Conservation (phyloP, 2,888 invertebrate species). For the Dione juno region DNA sequence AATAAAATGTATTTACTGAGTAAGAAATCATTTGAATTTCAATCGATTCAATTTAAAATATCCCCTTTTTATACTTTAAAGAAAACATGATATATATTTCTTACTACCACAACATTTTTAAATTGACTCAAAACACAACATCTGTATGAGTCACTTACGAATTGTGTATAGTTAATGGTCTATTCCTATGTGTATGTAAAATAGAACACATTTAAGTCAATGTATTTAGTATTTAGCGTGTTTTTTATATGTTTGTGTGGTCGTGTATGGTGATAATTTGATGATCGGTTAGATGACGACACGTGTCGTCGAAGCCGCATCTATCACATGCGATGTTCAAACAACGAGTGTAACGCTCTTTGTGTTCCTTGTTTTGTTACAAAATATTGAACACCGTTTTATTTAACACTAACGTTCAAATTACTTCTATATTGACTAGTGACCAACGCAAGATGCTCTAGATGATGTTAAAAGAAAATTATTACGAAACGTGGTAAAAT, state of each 20-base stretch:
- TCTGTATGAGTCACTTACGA: neutral
- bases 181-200: constrained; percentile 32
- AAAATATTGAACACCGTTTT: constrained; percentile 83
- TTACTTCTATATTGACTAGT: constrained; percentile 71
- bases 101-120: neutral
- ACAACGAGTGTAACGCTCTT: constrained; percentile 79
- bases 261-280: constrained; percentile 71
- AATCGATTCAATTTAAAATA: neutral
- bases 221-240: constrained; percentile 50
- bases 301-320: constrained; percentile 57
- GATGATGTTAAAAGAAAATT: constrained; percentile 58
- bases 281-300: constrained; percentile 62
- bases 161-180: neutral
- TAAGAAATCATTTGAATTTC: neutral
- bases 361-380: constrained; percentile 82
- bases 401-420: constrained; percentile 81
- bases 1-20: no score
- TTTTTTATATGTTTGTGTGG: constrained; percentile 45
- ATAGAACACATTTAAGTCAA: constrained; percentile 36
- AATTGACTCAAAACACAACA: neutral
- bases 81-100: neutral
- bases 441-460: constrained; percentile 64
- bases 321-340: constrained; percentile 67
- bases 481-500: constrained; percentile 58
- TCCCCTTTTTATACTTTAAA: no score